Evolutionary conservation across 23 tunicate species (phyloP).

Genomic region (Pegea sp.): DNA sequence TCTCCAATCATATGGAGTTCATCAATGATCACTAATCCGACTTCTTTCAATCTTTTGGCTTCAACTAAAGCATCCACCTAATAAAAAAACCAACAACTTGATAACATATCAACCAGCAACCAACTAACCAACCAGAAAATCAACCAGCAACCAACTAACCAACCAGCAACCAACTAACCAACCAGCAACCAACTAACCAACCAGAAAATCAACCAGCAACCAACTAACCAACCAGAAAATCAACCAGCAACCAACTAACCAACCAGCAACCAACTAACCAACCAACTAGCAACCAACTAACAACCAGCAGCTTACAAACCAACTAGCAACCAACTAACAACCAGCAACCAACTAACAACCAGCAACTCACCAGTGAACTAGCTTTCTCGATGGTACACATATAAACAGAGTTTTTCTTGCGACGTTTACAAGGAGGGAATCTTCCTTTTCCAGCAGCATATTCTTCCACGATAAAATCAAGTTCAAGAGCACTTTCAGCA

Average conservation of each 20-base stretch:
- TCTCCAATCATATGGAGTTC: constrained; percentile 93
- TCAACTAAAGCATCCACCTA: constrained; percentile 61
- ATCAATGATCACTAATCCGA: constrained; percentile 55
- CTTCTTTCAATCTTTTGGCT: constrained; percentile 11
- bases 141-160: constrained; percentile 52
- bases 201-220: constrained; percentile 4
- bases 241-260: not conserved
- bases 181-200: not conserved
- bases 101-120: not conserved
- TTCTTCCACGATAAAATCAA: constrained; percentile 68
- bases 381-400: constrained; percentile 91
- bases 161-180: constrained; percentile 55
- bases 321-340: constrained; percentile 21
- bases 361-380: constrained; percentile 30
- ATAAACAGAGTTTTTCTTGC: constrained; percentile 39
- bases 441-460: constrained; percentile 85
- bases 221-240: constrained; percentile 26
- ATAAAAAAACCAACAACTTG: no score
- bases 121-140: constrained; percentile 2
- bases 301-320: constrained; percentile 25
- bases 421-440: constrained; percentile 53
- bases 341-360: not conserved
- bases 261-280: constrained; percentile 23
- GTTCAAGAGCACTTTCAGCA: constrained; percentile 55
- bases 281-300: constrained; percentile 9